phyloP scores from a whole-genome alignment of 92 coral and sea anemone species.

The Parazoanthus atlanticus region DNA sequence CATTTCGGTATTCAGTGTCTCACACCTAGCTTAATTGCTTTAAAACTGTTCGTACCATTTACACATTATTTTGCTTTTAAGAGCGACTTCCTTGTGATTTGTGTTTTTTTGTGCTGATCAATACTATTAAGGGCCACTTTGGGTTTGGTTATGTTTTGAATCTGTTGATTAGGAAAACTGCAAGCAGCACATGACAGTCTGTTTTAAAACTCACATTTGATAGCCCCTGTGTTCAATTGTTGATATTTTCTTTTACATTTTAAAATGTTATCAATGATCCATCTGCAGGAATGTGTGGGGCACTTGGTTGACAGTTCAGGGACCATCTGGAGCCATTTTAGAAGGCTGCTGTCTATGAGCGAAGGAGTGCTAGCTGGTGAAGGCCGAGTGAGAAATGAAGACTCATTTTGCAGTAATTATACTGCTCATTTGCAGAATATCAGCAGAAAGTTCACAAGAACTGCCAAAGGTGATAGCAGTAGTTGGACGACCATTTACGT shows the following conservation, averaged over 20 bases:
- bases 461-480: slow-evolving; percentile 84
- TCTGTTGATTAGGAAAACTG: neutral
- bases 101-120: neutral
- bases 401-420: neutral
- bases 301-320: slow-evolving; percentile 19
- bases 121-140: neutral
- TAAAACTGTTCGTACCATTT: neutral
- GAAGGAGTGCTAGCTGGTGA: slow-evolving; percentile 20
- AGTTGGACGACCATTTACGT: slow-evolving; percentile 83
- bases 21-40: neutral
- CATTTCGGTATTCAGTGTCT: neutral
- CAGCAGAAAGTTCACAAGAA: slow-evolving; percentile 23
- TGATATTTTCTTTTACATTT: slow-evolving; percentile 20
- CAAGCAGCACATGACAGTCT: neutral
- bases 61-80: too few relatives aligned
- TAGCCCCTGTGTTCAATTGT: neutral
- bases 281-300: slow-evolving; percentile 39
- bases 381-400: slow-evolving; percentile 19
- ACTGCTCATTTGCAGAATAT: slow-evolving; percentile 27
- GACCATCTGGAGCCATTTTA: slow-evolving; percentile 28
- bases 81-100: neutral
- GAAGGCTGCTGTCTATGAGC: neutral
- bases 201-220: neutral
- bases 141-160: neutral
- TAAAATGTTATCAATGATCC: slow-evolving; percentile 24